Evolutionary conservation across 1,140 invertebrate genomes (phyloP), one percentile per base, ranked within the genome.

Genomic region (Drosophila kikkawai): DNA sequence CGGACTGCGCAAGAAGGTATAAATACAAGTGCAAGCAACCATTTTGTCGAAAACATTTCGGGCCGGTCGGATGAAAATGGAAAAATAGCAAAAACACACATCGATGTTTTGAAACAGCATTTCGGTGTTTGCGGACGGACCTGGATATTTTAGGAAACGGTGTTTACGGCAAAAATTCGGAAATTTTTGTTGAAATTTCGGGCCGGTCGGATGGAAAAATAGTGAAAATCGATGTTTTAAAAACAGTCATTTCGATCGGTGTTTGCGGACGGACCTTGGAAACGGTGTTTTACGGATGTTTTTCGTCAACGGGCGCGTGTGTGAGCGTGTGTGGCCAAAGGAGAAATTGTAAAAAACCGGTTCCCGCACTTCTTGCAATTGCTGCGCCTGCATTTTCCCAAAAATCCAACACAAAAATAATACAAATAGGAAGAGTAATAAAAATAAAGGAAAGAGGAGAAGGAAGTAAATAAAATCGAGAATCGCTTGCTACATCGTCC

Each of bases 321-420:
- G 41, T 41, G 12, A 19, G 26, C 22, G 57, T 51, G 45, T 36
- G 37, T 56, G 75, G 53, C 13, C 41, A 45, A 77, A 58, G 73
- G 61, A 77, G 75, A 76, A 77, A 77, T 76, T 67, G 63, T 67
- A 51, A 44, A 34, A 71, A 73, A 73, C 69, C 69, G 69, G 69
- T 71, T 71, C 53, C 53, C 53, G 37, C 53, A 56, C 41, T 70
- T 34, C 29, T 57, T 57, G 50, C 36, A 44, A 45, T 48, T 67
- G 51, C 32, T 67, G 51, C 32, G 44, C 47, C 47, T n/a, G 47
- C 53, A 42, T 34, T 67, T 50, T 61, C 13, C 58, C 58, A 36
- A 55, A 53, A 56, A 56, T 56, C 58, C 59, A 63, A 17, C 47
- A 34, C 29, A 32, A 50, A 32, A 61, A 36, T 50, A 61, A 50